Conservation (phyloP, 1,140 invertebrate species). For the Hydropsyche tenuis region DNA sequence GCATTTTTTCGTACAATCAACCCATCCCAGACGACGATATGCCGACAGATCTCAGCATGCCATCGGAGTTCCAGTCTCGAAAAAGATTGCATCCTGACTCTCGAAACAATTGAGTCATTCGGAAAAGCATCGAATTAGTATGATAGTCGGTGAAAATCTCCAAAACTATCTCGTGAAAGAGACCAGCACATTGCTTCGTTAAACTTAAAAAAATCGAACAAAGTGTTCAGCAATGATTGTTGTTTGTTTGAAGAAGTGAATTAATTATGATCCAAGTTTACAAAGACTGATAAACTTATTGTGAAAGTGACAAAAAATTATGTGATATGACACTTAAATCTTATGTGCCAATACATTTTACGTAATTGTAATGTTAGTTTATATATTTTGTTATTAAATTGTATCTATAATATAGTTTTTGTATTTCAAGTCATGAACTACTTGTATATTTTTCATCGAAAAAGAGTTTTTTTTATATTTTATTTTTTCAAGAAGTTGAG, state of each 20-base stretch:
- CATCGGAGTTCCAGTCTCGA: slow-evolving; percentile 59
- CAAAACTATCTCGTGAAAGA: slow-evolving; percentile 58
- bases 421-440: slow-evolving; percentile 1
- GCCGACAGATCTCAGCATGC: slow-evolving; percentile 71
- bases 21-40: slow-evolving; percentile 66
- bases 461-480: slow-evolving; percentile 16
- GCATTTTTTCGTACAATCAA: slow-evolving; percentile 51
- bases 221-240: slow-evolving; percentile 60
- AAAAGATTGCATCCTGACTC: slow-evolving; percentile 58
- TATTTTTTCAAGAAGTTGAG: slow-evolving; percentile 34
- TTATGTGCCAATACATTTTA: slow-evolving; percentile 48
- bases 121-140: slow-evolving; percentile 62
- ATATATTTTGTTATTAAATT: slow-evolving; percentile 34
- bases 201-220: slow-evolving; percentile 63
- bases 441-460: slow-evolving; percentile 30
- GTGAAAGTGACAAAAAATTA: slow-evolving; percentile 41
- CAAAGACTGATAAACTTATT: slow-evolving; percentile 43
- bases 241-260: slow-evolving; percentile 4
- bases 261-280: not conserved
- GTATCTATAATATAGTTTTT: slow-evolving; percentile 12
- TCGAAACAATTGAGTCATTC: slow-evolving; percentile 51
- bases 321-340: slow-evolving; percentile 49
- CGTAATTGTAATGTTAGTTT: slow-evolving; percentile 37
- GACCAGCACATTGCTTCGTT: slow-evolving; percentile 56
- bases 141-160: slow-evolving; percentile 61